Evolutionary conservation across 2,888 invertebrate species (phyloP), one percentile per base, ranked within the genome.

Genomic region (Atethmia centrago): DNA sequence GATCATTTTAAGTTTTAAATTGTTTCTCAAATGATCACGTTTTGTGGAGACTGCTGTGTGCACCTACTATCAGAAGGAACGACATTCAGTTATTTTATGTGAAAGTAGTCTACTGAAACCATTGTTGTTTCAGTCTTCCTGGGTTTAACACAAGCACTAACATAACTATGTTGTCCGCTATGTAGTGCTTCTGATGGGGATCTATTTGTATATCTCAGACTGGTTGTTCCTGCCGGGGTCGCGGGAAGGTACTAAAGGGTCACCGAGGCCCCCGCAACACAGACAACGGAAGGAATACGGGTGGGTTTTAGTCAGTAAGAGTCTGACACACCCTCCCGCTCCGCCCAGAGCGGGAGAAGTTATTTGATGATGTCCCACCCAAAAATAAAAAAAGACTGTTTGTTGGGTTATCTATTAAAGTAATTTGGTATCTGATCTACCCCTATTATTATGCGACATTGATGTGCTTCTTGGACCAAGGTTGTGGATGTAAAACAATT

Each of bases 341-440:
- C n/a, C n/a, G n/a, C n/a, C n/a, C n/a, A n/a, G n/a, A n/a, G n/a
- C n/a, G n/a, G n/a, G n/a, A n/a, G n/a, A n/a, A n/a, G n/a, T n/a
- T n/a, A n/a, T n/a, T n/a, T n/a, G n/a, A n/a, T n/a, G n/a, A n/a
- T n/a, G n/a, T n/a, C n/a, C n/a, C n/a, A n/a, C n/a, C n/a, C n/a
- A n/a, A n/a, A n/a, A n/a, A n/a, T n/a, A n/a, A n/a, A n/a, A n/a
- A n/a, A n/a, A 28, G 12, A 47, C 14, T 19, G 45, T 31, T 25
- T 72, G 36, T 53, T 25, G 25, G 12, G 7, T 45, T 47, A 19
- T 31, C n/a, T 63, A 14, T 14, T 1, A 8, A 47, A 47, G 14
- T 47, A 42, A 62, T 42, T 61, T 25, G 19, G 10, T 59, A 61
- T 61, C 19, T n/a, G 19, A 61, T 63, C 63, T 63, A 47, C 5